Evolutionary conservation across 2,113 vertebrate genomes (phyloP).

Genomic region (Coturnix japonica): DNA sequence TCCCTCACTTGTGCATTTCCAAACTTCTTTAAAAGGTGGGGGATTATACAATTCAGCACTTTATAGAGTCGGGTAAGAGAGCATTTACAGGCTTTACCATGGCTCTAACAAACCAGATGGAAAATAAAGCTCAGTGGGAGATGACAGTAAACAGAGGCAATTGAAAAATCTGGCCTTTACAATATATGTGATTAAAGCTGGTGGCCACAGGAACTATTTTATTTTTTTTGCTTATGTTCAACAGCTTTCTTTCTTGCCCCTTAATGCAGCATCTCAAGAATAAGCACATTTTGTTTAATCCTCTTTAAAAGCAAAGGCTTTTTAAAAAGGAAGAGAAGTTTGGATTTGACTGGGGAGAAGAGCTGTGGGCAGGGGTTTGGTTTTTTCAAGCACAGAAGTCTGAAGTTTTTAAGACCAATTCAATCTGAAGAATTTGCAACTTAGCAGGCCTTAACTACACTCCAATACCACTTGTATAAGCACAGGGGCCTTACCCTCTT

Average conservation of each 20-base stretch:
- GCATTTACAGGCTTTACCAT: constrained; percentile 26
- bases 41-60: constrained; percentile 18
- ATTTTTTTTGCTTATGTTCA: constrained; percentile 14
- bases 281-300: not conserved
- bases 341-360: not conserved
- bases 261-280: constrained; percentile 1
- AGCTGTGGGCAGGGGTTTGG: not conserved
- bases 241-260: constrained; percentile 29
- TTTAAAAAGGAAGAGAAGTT: constrained; percentile 2
- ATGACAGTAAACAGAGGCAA: constrained; percentile 63
- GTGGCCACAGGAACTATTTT: constrained; percentile 26
- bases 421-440: constrained; percentile 7
- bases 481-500: constrained; percentile 21
- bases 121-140: constrained; percentile 65
- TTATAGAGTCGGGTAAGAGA: constrained; percentile 4
- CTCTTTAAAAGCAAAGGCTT: constrained; percentile 12
- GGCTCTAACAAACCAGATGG: constrained; percentile 38
- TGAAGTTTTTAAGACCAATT: not conserved
- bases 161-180: constrained; percentile 47
- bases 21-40: not conserved
- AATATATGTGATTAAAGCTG: constrained; percentile 3
- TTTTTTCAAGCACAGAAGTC: constrained; percentile 9
- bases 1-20: not conserved
- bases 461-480: constrained; percentile 19
- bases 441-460: constrained; percentile 25